Evolutionary conservation across 2,888 invertebrate genomes (phyloP).

Genomic region (Pterostichus madidus): DNA sequence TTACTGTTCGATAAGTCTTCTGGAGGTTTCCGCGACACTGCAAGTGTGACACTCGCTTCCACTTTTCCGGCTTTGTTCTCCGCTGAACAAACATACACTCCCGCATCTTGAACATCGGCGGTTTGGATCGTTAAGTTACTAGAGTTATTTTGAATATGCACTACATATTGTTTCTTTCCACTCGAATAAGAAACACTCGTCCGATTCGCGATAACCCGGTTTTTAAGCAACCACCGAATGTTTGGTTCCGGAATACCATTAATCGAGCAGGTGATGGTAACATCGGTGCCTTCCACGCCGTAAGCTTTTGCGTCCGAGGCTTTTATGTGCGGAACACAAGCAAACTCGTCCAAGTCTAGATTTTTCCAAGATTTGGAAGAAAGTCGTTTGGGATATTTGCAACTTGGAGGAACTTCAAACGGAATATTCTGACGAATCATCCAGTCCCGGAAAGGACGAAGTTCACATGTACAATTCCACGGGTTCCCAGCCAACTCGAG

Average conservation of each 20-base stretch:
- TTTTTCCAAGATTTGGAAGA: conserved; percentile 86
- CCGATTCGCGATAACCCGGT: conserved; percentile 84
- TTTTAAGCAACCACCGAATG: conserved; percentile 86
- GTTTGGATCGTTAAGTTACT: conserved; percentile 87
- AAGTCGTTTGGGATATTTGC: conserved; percentile 83
- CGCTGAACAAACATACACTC: conserved; percentile 87
- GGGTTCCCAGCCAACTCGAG: conserved; percentile 88
- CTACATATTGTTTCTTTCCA: conserved; percentile 82
- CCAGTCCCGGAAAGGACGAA: conserved; percentile 88
- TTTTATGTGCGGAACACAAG: conserved; percentile 86
- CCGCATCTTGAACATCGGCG: conserved; percentile 87
- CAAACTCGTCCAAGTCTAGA: conserved; percentile 88
- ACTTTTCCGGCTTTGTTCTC: conserved; percentile 90
- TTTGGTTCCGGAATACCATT: conserved; percentile 86
- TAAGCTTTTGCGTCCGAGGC: conserved; percentile 81
- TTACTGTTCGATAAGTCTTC: conserved; percentile 81
- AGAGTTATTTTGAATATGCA: conserved; percentile 83
- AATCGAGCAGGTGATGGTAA: conserved; percentile 86
- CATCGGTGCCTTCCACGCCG: conserved; percentile 86
- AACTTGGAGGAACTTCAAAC: conserved; percentile 85
- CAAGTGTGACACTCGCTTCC: conserved; percentile 86
- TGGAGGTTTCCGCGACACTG: conserved; percentile 83
- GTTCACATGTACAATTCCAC: conserved; percentile 90
- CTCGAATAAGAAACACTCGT: conserved; percentile 77
- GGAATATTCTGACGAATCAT: conserved; percentile 89